Percentiles rank a stretch among this genome's conserved stretches.
Conservation (phyloP, 1,140 invertebrate genomes). For the Drosophila truncata region DNA sequence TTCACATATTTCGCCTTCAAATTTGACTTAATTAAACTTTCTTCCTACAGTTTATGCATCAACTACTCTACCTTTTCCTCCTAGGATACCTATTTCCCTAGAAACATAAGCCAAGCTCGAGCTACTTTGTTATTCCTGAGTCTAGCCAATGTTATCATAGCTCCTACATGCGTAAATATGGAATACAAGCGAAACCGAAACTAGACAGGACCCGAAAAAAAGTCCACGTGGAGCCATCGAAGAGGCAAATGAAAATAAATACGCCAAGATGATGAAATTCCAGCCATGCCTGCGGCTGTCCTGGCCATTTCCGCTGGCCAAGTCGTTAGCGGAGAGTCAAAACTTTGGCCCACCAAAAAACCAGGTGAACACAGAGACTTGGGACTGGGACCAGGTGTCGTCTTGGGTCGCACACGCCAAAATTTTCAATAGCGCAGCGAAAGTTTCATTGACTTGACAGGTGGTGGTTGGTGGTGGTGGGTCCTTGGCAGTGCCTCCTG, state of each 20-base stretch:
- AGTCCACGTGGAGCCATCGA: slow-evolving; percentile 34
- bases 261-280: slow-evolving; percentile 64
- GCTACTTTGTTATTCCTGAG: slow-evolving; percentile 48
- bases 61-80: background rate
- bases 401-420: slow-evolving; percentile 40
- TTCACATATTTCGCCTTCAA: background rate
- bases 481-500: slow-evolving; percentile 37
- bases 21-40: background rate
- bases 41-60: background rate
- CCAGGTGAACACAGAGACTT: background rate
- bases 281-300: slow-evolving; percentile 49
- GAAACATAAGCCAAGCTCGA: slow-evolving; percentile 3
- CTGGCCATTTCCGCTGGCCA: slow-evolving; percentile 23
- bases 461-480: slow-evolving; percentile 11
- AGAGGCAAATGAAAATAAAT: slow-evolving; percentile 21
- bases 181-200: slow-evolving; percentile 22
- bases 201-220: slow-evolving; percentile 13
- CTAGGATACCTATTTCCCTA: background rate
- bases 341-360: slow-evolving; percentile 55
- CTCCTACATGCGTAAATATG: slow-evolving; percentile 50
- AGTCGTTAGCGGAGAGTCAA: slow-evolving; percentile 38
- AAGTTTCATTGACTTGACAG: slow-evolving; percentile 81
- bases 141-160: slow-evolving; percentile 56
- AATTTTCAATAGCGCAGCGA: slow-evolving; percentile 72
- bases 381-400: slow-evolving; percentile 60